Conservation (phyloP, 2,888 invertebrate genomes). For the Plebejus argus region DNA sequence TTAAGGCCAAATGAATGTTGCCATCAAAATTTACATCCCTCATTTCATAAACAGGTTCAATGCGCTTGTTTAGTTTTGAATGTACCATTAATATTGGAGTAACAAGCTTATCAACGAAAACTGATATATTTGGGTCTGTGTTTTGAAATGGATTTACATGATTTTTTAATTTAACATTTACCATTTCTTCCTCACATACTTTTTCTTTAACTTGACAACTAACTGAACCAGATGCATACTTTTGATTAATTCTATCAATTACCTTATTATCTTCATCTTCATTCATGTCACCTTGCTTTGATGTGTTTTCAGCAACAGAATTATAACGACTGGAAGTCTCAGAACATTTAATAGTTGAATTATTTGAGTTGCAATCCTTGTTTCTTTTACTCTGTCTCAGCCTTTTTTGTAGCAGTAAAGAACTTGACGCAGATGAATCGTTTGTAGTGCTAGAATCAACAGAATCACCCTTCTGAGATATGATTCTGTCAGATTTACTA, state of each 20-base stretch:
- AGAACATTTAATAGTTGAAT: constrained; percentile 40
- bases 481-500: background rate
- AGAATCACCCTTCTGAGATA: background rate
- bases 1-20: constrained; percentile 56
- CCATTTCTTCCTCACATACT: constrained; percentile 30
- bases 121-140: constrained; percentile 58
- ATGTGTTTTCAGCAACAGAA: constrained; percentile 42
- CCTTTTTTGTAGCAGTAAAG: constrained; percentile 46
- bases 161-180: constrained; percentile 40
- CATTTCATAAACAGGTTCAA: constrained; percentile 55
- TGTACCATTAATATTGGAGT: constrained; percentile 69
- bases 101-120: constrained; percentile 69
- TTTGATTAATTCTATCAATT: constrained; percentile 45
- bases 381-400: constrained; percentile 41
- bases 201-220: constrained; percentile 31
- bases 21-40: constrained; percentile 60
- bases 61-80: constrained; percentile 59
- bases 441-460: constrained; percentile 12
- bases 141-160: constrained; percentile 68
- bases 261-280: constrained; percentile 51
- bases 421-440: constrained; percentile 35
- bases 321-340: constrained; percentile 49
- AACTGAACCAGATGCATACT: constrained; percentile 38
- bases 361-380: constrained; percentile 38
- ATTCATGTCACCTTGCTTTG: constrained; percentile 41